phyloP scores from a whole-genome alignment of 2,888 invertebrate genomes.

The Linyphia triangularis region DNA sequence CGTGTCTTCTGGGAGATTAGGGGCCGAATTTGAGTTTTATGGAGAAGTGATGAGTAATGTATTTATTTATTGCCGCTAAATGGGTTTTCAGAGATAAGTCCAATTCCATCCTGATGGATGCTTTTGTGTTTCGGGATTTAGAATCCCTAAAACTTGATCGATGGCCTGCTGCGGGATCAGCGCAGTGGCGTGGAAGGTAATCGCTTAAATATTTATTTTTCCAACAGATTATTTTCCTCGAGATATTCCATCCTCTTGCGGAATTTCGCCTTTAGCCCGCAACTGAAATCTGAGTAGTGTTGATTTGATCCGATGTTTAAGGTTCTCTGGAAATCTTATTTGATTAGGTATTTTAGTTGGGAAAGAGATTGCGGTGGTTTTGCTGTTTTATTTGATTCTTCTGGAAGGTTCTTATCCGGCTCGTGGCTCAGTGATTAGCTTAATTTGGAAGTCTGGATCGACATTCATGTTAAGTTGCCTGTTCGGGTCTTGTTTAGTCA shows the following conservation, averaged over 20 bases:
- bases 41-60: conserved; percentile 49
- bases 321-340: too few relatives aligned
- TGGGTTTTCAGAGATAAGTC: conserved; percentile 32
- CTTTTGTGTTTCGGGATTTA: conserved; percentile 29
- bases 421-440: too few relatives aligned
- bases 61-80: conserved; percentile 67
- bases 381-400: too few relatives aligned
- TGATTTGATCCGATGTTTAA: too few relatives aligned
- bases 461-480: too few relatives aligned
- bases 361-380: too few relatives aligned
- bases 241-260: neutral
- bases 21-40: conserved; percentile 56
- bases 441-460: too few relatives aligned
- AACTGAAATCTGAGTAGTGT: too few relatives aligned
- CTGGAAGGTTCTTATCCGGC: too few relatives aligned
- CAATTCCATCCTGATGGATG: conserved; percentile 41
- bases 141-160: conserved; percentile 53
- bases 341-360: too few relatives aligned
- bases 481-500: too few relatives aligned
- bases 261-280: too few relatives aligned
- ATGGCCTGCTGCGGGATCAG: conserved; percentile 20
- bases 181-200: conserved; percentile 15
- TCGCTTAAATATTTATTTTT: conserved; percentile 59
- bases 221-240: neutral
- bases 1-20: neutral